Conservation (phyloP, 2,113 vertebrate genomes). For the Girardinichthys multiradiatus region DNA sequence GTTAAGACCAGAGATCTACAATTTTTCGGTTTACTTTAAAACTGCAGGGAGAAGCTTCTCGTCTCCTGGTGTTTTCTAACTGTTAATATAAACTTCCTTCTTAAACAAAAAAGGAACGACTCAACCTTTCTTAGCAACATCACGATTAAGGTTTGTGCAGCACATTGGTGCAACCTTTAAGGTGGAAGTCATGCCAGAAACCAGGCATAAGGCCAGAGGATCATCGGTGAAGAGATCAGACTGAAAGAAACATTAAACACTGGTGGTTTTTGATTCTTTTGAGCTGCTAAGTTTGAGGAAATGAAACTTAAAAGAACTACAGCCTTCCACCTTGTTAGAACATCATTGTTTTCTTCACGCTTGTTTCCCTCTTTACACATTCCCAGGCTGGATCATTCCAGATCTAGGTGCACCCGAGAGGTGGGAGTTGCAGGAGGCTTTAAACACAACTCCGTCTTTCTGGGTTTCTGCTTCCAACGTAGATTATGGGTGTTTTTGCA, state of each 20-base stretch:
- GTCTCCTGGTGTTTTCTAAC: slow-evolving; percentile 4
- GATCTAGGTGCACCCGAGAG: too few relatives aligned
- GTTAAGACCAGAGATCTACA: slow-evolving; percentile 60
- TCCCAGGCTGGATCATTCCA: too few relatives aligned
- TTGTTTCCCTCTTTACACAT: too few relatives aligned
- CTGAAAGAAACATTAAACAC: neutral
- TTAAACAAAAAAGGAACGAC: neutral
- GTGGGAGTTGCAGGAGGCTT: too few relatives aligned
- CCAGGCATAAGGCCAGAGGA: neutral
- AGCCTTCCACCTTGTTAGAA: too few relatives aligned
- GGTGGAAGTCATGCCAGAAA: neutral
- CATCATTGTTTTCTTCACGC: too few relatives aligned
- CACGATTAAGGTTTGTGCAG: too few relatives aligned
- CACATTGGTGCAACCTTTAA: neutral
- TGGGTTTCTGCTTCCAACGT: too few relatives aligned
- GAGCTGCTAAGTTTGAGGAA: neutral
- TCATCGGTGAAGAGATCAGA: too few relatives aligned
- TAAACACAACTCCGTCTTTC: too few relatives aligned
- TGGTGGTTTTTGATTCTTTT: neutral
- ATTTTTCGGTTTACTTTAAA: slow-evolving; percentile 57
- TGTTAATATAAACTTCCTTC: slow-evolving; percentile 1
- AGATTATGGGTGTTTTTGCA: too few relatives aligned
- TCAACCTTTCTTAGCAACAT: neutral
- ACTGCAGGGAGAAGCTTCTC: slow-evolving; percentile 44
- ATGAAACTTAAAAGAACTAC: neutral